Evolutionary conservation across 2,888 invertebrate species (phyloP), one percentile per base, ranked within the genome.

Genomic region (Drosophila dives): DNA sequence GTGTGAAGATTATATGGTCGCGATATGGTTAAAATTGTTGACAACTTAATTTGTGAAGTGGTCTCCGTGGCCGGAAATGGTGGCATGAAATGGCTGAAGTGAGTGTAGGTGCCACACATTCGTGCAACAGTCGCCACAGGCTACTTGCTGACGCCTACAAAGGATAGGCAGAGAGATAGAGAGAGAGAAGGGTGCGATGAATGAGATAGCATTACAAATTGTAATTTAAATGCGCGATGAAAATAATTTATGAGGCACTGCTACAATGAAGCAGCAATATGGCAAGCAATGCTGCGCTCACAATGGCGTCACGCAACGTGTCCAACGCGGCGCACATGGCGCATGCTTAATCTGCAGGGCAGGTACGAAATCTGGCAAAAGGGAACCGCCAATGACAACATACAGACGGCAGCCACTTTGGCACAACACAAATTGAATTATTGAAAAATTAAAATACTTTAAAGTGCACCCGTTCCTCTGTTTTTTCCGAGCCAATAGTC

Each of bases 41-140:
- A 90, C 87, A 88, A 90, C 89, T 90, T 88, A 88, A 88, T 88
- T 88, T 88, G 90, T 77, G 70, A 77, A 90, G 83, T 78, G 86
- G 83, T 76, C 72, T 71, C 81, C 65, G 64, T 68, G 89, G 77
- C 75, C 82, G 85, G 81, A 80, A 78, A 69, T 53, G 67, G 64
- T 42, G 49, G 67, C 70, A 50, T 34, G 59, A 80, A 82, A 83
- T 64, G 78, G 64, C 67, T 55, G 45, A 50, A 58, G 77, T 34
- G 56, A 36, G 61, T 64, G 77, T 72, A 69, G 72, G 81, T 77
- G 81, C 51, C 15, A 36, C 26, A 49, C 26, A 36, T 26, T 36
- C 26, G 12, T 36, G 23, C 17, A 49, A 49, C 49, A 45, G 23
- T 51, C 38, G 54, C 70, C 68, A 71, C 61, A 76, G 77, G 50